Conservation (phyloP, 1,140 invertebrate genomes). For the Eurosta solidaginis region DNA sequence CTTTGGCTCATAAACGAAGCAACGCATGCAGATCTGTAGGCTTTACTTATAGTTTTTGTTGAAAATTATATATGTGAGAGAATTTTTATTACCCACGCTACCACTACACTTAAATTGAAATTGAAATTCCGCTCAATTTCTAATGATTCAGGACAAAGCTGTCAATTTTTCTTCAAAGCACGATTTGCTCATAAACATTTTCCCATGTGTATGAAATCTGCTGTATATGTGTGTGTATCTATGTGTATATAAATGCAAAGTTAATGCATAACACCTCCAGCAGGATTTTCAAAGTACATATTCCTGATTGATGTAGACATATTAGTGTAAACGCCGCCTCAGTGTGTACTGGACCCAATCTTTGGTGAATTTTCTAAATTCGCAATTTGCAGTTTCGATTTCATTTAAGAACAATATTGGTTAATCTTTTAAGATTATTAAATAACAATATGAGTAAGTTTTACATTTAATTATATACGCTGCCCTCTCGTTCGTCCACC, state of each 20-base stretch:
- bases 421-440: constrained; percentile 23
- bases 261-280: background rate
- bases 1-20: background rate
- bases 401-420: background rate
- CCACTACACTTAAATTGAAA: background rate
- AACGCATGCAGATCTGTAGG: constrained; percentile 1
- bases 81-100: constrained; percentile 13
- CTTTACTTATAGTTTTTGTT: background rate
- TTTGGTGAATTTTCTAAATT: background rate
- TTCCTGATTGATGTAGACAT: constrained; percentile 2
- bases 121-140: constrained; percentile 17
- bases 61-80: constrained; percentile 27
- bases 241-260: background rate
- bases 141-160: background rate
- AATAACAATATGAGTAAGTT: constrained; percentile 9
- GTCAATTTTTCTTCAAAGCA: background rate
- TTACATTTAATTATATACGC: constrained; percentile 10
- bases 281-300: background rate
- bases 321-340: no score
- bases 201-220: constrained; percentile 6
- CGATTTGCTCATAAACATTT: constrained; percentile 27
- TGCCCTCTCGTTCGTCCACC: no score
- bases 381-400: constrained; percentile 4
- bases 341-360: no score
- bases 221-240: no score